Conservation (phyloP, 2,797 vertebrate species). For the Sylvia borin region DNA sequence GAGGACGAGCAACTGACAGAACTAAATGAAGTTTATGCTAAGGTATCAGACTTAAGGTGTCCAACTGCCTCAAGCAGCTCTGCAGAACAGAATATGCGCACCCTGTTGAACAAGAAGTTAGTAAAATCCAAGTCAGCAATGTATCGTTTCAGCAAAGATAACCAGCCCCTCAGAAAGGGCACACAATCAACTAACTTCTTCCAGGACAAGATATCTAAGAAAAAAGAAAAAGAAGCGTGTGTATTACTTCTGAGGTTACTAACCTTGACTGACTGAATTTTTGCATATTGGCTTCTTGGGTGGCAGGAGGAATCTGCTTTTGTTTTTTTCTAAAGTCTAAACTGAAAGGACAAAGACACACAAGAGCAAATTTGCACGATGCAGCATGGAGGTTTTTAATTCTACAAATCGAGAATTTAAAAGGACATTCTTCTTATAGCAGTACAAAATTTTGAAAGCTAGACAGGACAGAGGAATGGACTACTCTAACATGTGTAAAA, state of each 20-base stretch:
- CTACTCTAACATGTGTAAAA: neutral
- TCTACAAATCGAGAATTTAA: neutral
- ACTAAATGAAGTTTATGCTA: neutral
- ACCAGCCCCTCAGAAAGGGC: neutral
- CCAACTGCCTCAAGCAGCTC: neutral
- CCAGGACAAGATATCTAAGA: neutral
- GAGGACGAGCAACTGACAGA: neutral
- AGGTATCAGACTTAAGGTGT: neutral
- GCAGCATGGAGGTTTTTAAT: neutral
- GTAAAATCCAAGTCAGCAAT: neutral
- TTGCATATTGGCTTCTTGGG: neutral
- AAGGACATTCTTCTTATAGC: neutral
- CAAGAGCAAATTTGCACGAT: neutral
- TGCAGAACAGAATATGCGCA: neutral
- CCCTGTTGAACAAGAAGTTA: neutral
- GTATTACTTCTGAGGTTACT: neutral
- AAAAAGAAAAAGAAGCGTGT: too few relatives aligned
- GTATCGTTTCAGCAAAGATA: neutral
- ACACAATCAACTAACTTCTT: neutral
- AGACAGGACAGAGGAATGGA: neutral
- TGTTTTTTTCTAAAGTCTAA: neutral
- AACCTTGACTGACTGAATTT: neutral
- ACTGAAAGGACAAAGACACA: neutral
- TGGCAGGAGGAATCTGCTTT: neutral
- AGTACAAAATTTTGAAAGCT: neutral